Percentiles rank a stretch among this genome's conserved stretches.
phyloP scores from a whole-genome alignment of 23 tunicate species.

The Halocynthia roretzi region DNA sequence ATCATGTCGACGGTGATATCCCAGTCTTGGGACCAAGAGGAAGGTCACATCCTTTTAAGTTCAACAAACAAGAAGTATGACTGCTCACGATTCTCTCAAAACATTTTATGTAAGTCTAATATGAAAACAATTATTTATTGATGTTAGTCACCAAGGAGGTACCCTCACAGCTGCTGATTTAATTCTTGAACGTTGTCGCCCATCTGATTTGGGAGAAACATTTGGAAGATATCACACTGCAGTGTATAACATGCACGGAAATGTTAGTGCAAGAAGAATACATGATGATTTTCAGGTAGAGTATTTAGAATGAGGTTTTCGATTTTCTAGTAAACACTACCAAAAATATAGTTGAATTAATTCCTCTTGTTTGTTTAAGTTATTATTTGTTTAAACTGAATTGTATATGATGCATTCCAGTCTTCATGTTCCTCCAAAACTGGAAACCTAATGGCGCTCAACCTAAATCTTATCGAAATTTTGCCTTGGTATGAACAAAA shows the following conservation, averaged over 20 bases:
- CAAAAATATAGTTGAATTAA: too few relatives aligned
- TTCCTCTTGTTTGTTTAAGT: neutral
- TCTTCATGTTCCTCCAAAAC: neutral
- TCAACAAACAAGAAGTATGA: neutral
- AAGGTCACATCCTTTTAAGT: neutral
- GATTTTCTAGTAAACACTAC: too few relatives aligned
- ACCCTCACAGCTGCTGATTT: slow-evolving; percentile 26
- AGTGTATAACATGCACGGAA: neutral
- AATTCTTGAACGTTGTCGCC: slow-evolving; percentile 4
- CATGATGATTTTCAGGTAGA: slow-evolving; percentile 19
- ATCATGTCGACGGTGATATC: neutral
- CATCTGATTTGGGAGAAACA: slow-evolving; percentile 22
- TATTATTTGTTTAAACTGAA: neutral
- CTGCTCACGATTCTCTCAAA: neutral
- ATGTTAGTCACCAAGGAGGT: neutral
- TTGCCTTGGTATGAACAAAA: neutral
- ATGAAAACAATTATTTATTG: neutral
- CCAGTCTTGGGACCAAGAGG: neutral
- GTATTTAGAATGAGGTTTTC: too few relatives aligned
- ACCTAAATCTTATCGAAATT: neutral
- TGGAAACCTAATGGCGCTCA: neutral
- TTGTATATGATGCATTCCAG: neutral
- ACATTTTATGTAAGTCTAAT: neutral
- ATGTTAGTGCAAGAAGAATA: neutral
- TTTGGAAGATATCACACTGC: slow-evolving; percentile 22